phyloP scores from a whole-genome alignment of 1,140 invertebrate species.

The Euglossa dilemma region DNA sequence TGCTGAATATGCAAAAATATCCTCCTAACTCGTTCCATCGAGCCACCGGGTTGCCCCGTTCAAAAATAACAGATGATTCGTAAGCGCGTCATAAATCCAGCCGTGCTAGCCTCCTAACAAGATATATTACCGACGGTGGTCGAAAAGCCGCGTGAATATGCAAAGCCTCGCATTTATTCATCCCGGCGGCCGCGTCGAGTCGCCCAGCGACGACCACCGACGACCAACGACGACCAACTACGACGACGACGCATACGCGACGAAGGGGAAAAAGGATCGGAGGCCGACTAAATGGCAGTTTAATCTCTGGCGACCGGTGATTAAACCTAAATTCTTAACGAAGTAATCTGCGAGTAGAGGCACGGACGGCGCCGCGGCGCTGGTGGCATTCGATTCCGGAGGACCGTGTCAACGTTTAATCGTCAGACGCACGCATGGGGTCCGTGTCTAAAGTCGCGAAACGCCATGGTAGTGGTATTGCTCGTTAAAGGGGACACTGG shows the following conservation, averaged over 20 bases:
- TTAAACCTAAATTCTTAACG: conserved; percentile 27
- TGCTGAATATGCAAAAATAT: conserved; percentile 31
- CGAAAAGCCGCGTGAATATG: conserved; percentile 31
- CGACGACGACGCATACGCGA: background rate
- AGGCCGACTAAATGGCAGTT: background rate
- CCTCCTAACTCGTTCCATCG: background rate
- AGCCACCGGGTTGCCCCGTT: background rate
- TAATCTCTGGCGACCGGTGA: background rate
- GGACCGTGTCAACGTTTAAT: conserved; percentile 37
- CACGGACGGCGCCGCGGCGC: background rate
- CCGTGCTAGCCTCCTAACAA: conserved; percentile 11
- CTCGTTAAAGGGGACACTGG: conserved; percentile 29
- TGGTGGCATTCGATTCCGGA: background rate
- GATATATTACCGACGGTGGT: conserved; percentile 25
- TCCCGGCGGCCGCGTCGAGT: background rate
- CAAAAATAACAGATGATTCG: conserved; percentile 26
- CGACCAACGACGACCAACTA: background rate
- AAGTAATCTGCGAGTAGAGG: background rate
- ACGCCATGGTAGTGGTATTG: conserved; percentile 9
- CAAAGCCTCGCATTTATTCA: conserved; percentile 26
- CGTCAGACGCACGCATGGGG: background rate
- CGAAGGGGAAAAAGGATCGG: background rate
- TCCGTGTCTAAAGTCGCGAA: conserved; percentile 25
- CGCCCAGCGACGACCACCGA: background rate
- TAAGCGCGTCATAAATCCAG: conserved; percentile 26